phyloP scores from a whole-genome alignment of 2,888 invertebrate genomes.

The Clostera curtula region DNA sequence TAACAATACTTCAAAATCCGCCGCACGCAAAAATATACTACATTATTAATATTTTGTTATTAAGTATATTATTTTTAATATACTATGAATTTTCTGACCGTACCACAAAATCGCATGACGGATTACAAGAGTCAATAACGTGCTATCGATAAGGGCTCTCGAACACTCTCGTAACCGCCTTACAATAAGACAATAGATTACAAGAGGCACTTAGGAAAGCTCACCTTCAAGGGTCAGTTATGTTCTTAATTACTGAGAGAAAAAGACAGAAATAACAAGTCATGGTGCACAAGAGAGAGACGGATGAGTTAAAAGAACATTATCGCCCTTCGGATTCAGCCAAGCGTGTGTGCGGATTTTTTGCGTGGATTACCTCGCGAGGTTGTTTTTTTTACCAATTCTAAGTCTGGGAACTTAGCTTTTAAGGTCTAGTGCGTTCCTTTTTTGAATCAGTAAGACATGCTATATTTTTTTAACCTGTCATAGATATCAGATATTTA shows the following conservation, averaged over 20 bases:
- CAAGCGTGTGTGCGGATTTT: constrained; percentile 54
- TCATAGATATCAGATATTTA: no score
- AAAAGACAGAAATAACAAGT: constrained; percentile 25
- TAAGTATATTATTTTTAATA: no score
- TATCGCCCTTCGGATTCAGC: constrained; percentile 52
- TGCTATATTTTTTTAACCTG: constrained; percentile 27
- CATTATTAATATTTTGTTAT: no score
- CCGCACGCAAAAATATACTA: no score
- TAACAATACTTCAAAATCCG: no score
- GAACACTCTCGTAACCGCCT: constrained; percentile 31
- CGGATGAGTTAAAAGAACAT: constrained; percentile 37
- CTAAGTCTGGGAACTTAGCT: constrained; percentile 40
- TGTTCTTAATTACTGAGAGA: constrained; percentile 58
- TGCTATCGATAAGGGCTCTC: constrained; percentile 38
- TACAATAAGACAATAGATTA: constrained; percentile 63
- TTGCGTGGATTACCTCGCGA: constrained; percentile 41
- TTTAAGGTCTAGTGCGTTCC: constrained; percentile 52
- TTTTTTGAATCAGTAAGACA: constrained; percentile 25
- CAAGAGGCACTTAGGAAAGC: constrained; percentile 57
- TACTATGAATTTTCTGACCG: constrained; percentile 3
- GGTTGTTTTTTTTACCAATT: constrained; percentile 22
- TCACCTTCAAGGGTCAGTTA: constrained; percentile 56
- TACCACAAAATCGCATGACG: constrained; percentile 19
- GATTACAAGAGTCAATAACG: constrained; percentile 41
- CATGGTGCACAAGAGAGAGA: constrained; percentile 29